These are phyloP conservation scores for Anser cygnoides DNA, from an alignment of 2,113 vertebrate species.

Conservation along the genomic window DNA sequence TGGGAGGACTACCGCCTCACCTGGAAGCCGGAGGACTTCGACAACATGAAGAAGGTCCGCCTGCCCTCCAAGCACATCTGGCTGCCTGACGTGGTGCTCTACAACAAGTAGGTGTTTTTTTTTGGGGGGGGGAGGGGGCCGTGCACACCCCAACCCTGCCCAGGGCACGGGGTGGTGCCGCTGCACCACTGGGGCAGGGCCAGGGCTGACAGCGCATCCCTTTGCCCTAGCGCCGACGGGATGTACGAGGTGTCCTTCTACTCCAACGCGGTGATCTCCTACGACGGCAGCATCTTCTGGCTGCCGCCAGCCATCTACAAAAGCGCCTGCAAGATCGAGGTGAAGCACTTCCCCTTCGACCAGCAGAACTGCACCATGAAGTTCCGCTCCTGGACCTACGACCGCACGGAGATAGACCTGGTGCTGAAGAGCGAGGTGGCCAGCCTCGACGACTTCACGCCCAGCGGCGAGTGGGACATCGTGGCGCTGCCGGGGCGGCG, in stretches of 20 bases:
- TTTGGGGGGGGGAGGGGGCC: rapidly evolving
- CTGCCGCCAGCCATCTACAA: conserved; percentile 96
- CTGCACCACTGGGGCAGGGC: too few species aligned
- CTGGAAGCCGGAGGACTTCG: conserved; percentile 94
- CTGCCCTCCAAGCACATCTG: conserved; percentile 98
- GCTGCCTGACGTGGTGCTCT: conserved; percentile 97
- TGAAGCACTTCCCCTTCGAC: conserved; percentile 97
- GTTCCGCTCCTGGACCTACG: conserved; percentile 97
- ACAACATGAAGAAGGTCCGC: conserved; percentile 96
- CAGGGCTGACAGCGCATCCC: not conserved
- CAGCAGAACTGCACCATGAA: conserved; percentile 97
- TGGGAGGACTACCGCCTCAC: conserved; percentile 97
- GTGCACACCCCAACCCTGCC: rapidly evolving
- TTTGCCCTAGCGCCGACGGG: conserved; percentile 85
- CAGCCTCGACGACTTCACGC: conserved; percentile 95
- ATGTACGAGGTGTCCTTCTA: conserved; percentile 99
- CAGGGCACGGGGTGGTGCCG: rapidly evolving
- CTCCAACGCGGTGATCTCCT: conserved; percentile 94
- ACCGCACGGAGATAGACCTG: conserved; percentile 92
- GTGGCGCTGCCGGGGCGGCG: conserved; percentile 89
- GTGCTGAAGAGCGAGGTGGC: conserved; percentile 91
- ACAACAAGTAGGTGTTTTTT: conserved; percentile 91
- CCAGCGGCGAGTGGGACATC: conserved; percentile 96
- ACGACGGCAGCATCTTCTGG: conserved; percentile 97
- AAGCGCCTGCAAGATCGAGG: conserved; percentile 95